Evolutionary conservation across 2,113 vertebrate species (phyloP).

Genomic region (Phaethornis superciliosus): DNA sequence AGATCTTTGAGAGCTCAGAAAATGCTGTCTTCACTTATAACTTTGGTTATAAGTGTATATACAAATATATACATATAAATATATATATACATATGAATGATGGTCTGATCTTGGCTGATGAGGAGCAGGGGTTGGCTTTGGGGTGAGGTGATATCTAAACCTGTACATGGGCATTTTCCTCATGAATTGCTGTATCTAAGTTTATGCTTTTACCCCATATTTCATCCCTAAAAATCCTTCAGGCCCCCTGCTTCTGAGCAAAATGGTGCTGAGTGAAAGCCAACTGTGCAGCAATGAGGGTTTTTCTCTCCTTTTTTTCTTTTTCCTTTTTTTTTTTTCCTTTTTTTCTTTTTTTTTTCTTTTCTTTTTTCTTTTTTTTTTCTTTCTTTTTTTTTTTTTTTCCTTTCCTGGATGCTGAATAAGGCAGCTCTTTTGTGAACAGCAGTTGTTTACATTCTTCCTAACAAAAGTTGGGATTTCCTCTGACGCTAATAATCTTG

Average conservation of each 20-base stretch:
- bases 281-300: not conserved
- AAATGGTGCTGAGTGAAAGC: not conserved
- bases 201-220: not conserved
- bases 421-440: constrained; percentile 1
- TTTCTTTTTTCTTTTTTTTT: not conserved
- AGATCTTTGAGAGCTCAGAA: not conserved
- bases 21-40: rapidly evolving
- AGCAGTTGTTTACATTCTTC: constrained; percentile 25
- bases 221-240: not conserved
- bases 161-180: not conserved
- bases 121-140: not conserved
- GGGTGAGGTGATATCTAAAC: not conserved
- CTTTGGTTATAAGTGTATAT: not conserved
- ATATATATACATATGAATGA: not conserved
- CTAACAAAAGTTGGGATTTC: constrained; percentile 31
- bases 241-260: not conserved
- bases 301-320: not conserved
- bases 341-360: not conserved
- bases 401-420: not conserved
- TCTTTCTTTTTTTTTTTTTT: not conserved
- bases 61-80: no score
- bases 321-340: not conserved
- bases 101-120: not conserved
- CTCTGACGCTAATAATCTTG: constrained; percentile 9
- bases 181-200: not conserved